phyloP scores from a whole-genome alignment of 2,888 invertebrate species.

The Proisotoma minuta region DNA sequence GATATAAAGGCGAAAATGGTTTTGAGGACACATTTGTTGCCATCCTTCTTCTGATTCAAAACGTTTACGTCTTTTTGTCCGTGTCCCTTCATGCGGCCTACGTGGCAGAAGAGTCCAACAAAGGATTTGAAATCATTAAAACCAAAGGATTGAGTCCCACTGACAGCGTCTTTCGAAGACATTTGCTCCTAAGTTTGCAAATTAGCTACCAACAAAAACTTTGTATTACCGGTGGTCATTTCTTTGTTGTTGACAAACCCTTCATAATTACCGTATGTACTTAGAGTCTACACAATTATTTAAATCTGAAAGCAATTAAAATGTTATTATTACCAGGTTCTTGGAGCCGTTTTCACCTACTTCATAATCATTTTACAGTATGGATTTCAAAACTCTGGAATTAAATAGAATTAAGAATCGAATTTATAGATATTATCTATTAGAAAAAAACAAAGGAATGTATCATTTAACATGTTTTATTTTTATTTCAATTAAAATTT shows the following conservation, averaged over 20 bases:
- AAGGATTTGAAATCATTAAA: constrained; percentile 29
- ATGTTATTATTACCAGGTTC: constrained; percentile 24
- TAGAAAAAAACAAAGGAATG: too few species aligned
- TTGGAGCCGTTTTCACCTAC: constrained; percentile 45
- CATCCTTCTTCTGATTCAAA: constrained; percentile 32
- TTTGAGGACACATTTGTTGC: constrained; percentile 24
- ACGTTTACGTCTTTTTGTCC: constrained; percentile 36
- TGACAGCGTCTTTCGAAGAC: constrained; percentile 23
- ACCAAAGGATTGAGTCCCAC: constrained; percentile 15
- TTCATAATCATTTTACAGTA: constrained; percentile 46
- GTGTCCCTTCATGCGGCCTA: constrained; percentile 34
- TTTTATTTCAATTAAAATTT: too few species aligned
- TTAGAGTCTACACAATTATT: background rate
- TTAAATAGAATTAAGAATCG: too few species aligned
- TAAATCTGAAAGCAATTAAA: background rate
- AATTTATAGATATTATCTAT: too few species aligned
- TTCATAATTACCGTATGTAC: constrained; percentile 34
- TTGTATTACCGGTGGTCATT: constrained; percentile 37
- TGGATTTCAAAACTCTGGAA: constrained; percentile 11
- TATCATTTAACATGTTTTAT: too few species aligned
- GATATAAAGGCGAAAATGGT: background rate
- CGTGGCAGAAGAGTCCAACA: constrained; percentile 30
- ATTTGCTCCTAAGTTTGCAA: constrained; percentile 28
- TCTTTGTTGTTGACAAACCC: constrained; percentile 35
- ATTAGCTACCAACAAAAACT: constrained; percentile 28